Evolutionary conservation across 2,888 invertebrate genomes (phyloP).

Genomic region (Tipula vernalis): DNA sequence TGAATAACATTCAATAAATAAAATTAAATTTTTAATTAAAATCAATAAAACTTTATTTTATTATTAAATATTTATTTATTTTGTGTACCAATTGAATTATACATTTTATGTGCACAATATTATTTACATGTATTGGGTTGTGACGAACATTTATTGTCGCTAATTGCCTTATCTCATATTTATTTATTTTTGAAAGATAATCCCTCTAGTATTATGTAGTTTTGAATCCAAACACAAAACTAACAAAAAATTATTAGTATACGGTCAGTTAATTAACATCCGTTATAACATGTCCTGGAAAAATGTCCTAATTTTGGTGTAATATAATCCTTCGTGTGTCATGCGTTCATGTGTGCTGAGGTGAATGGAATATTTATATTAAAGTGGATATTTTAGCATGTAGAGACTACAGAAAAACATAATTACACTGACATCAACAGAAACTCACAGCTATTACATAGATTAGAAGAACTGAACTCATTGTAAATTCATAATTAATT

Average conservation of each 20-base stretch:
- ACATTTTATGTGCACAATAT: neutral
- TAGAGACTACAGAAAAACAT: neutral
- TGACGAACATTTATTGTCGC: neutral
- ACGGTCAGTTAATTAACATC: neutral
- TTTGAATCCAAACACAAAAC: too few species aligned
- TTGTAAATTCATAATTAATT: too few species aligned
- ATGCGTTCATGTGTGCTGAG: neutral
- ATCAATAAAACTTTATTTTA: neutral
- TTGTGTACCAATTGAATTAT: too few species aligned
- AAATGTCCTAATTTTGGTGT: neutral
- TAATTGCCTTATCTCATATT: neutral
- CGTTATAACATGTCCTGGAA: neutral
- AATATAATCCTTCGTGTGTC: neutral
- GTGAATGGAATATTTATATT: neutral
- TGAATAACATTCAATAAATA: neutral
- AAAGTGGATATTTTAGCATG: neutral
- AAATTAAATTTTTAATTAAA: neutral
- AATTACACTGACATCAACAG: too few species aligned
- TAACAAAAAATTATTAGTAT: neutral
- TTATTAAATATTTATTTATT: neutral
- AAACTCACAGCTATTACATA: too few species aligned
- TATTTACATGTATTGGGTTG: neutral
- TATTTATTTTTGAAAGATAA: neutral
- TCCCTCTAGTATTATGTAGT: neutral
- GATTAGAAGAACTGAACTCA: too few species aligned